phyloP scores from a whole-genome alignment of 2,113 vertebrate species.

The Colossoma macropomum region DNA sequence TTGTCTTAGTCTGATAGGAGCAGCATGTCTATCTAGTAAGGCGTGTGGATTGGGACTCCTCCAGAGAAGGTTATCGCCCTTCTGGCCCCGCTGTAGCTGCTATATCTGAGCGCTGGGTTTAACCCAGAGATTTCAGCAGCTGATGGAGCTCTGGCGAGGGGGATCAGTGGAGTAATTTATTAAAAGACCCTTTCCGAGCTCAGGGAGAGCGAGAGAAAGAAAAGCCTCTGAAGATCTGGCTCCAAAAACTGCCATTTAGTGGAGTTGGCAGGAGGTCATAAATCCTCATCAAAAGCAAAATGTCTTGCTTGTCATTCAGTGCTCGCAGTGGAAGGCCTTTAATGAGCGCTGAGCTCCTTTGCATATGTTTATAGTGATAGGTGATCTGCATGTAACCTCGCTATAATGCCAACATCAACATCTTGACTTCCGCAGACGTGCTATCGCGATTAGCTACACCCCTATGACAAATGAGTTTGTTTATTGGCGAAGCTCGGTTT shows the following conservation, averaged over 20 bases:
- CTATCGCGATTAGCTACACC: conserved; percentile 29
- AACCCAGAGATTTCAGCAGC: conserved; percentile 36
- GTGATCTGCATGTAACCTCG: conserved; percentile 34
- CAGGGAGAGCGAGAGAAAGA: conserved; percentile 4
- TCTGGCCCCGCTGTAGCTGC: conserved; percentile 23
- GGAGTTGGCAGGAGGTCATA: conserved; percentile 78
- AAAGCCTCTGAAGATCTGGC: conserved; percentile 23
- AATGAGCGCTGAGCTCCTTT: conserved; percentile 77
- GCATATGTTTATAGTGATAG: conserved; percentile 62
- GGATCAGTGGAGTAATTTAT: conserved; percentile 69
- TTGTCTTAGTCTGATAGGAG: conserved; percentile 41
- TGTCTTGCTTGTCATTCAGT: conserved; percentile 74
- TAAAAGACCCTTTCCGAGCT: conserved; percentile 65
- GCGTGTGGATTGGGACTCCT: conserved; percentile 38
- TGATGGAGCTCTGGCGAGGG: conserved; percentile 40
- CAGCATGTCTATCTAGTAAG: conserved; percentile 23
- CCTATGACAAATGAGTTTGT: conserved; percentile 12
- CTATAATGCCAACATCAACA: conserved; percentile 32
- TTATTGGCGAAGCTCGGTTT: conserved; percentile 13
- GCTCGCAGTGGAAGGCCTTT: conserved; percentile 74
- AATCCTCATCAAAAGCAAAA: conserved; percentile 79
- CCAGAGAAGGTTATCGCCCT: conserved; percentile 39
- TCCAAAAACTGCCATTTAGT: conserved; percentile 77
- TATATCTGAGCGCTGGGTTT: conserved; percentile 22
- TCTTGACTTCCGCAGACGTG: conserved; percentile 17